Base-by-base conservation (phyloP, 2,113 vertebrate genomes). In the Bambusicola thoracicus region DNA sequence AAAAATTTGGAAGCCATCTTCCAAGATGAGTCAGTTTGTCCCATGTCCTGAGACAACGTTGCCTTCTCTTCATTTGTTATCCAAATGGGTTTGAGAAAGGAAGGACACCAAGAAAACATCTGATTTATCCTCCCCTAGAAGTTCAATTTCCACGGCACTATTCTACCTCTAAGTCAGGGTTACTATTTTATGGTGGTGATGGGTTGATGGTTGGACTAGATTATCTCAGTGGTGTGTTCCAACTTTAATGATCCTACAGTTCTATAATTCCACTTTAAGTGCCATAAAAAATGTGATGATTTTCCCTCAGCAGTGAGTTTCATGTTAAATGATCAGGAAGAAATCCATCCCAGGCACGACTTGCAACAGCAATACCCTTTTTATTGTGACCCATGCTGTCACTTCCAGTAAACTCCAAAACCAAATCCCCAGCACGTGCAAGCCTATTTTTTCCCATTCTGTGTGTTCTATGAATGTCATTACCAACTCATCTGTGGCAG, bases 311-410 rank as follows among this genome's bases (percentile, higher is more conserved):
- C 17, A 78, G 11, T 19, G 34, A 40, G 9, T 34, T 48, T 7
- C 46, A 53, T 0, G 0, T 63, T 56, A 36, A 19, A 46, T 17
- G 29, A 66, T 20, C 29, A 12, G 43, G 55, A 11, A 24, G 41
- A 85, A 84, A 78, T 32, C 25, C 17, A 38, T 8, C 36, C 18
- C 49, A 34, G 59, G 17, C 16, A 53, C 10, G 41, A 41, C 30
- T 10, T 32, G 21, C 59, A 84, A 36, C 34, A 77, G 53, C 32
- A 77, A 9, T 10, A 51, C 13, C 3, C 8, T 16, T 17, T 38
- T 61, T 73, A 21, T 22, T 65, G 36, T 2, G 1, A 6, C 32
- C 32, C 36, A 30, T 83, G 29, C 4, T 0, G 0, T 51, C 61
- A 11, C 40, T 87, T 83, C n/a, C 78, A 81, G 21, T 0, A 19